Evolutionary conservation across 2,888 invertebrate species (phyloP), one percentile per base, ranked within the genome.

Genomic region (Netelia fuscicornis): DNA sequence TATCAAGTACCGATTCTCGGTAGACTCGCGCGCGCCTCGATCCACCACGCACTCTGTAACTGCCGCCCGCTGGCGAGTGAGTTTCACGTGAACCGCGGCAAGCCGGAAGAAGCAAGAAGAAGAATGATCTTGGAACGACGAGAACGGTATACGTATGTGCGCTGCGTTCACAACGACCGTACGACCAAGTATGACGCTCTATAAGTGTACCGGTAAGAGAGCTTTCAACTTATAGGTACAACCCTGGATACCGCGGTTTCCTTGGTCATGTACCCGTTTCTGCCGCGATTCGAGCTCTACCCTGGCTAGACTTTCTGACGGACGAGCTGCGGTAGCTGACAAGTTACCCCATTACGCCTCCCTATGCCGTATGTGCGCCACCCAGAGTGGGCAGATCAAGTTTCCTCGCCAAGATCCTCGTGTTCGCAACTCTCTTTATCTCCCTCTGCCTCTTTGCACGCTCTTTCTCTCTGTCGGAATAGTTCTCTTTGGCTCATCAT

Each of bases 261-360:
- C 68, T 78, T n/a, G 37, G 44, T 20, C 56, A 20, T 42, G 13
- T 30, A 37, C 37, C 37, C 37, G 58, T 56, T 30, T 60, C 20
- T 68, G 37, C 52, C 42, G n/a, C 42, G 54, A 23, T 42, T 37
- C 30, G 56, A 20, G 64, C 77, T 81, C 52, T 77, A 37, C 37
- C 37, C 58, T 56, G 81, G 56, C 86, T 86, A 84, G 88, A 87
- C 89, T 86, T 86, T 86, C 90, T 91, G 91, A 91, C 90, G 90
- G 89, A 92, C 90, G 91, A 91, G 90, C 89, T 89, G 89, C 90
- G 89, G 91, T 91, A 91, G 91, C 91, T 90, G 91, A 91, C 91
- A 91, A 91, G 91, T 91, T 91, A 91, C 90, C 90, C 91, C 90
- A 91, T 91, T 91, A 91, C 90, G 91, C 88, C 89, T 80, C 71